Evolutionary conservation across 2,113 vertebrate genomes (phyloP).

Genomic region (Piaya cayana): DNA sequence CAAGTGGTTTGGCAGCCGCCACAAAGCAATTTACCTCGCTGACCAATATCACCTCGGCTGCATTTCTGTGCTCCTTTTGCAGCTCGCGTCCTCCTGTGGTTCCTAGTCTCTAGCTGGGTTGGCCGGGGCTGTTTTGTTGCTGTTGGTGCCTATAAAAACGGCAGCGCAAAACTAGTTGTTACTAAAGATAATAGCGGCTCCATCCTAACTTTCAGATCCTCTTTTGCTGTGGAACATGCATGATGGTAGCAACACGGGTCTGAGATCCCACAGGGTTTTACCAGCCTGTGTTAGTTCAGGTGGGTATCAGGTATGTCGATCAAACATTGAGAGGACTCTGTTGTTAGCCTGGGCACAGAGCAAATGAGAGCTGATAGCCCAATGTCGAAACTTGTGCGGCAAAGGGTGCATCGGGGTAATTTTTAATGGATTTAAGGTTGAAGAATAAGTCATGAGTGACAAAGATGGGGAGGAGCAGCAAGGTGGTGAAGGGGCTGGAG

Average conservation of each 20-base stretch:
- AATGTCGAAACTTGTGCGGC: too few species aligned
- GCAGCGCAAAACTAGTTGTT: rapidly evolving
- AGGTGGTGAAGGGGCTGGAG: too few species aligned
- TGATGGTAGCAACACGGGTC: neutral
- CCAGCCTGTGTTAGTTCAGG: rapidly evolving
- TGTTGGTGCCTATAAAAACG: neutral
- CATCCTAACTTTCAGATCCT: neutral
- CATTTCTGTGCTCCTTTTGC: neutral
- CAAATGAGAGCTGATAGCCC: neutral
- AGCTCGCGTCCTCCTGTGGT: neutral
- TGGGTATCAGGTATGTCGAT: neutral
- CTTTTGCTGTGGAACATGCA: rapidly evolving
- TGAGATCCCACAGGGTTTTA: neutral
- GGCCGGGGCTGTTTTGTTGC: neutral
- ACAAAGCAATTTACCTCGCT: neutral
- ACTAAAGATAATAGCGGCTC: neutral
- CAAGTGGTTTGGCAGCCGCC: neutral
- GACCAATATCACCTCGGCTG: neutral
- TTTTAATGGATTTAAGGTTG: too few species aligned
- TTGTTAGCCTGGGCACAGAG: neutral
- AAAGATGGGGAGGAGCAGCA: too few species aligned
- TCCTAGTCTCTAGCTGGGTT: neutral
- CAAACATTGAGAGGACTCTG: neutral
- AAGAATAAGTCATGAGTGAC: too few species aligned
- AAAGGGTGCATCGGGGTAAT: too few species aligned